These are phyloP conservation scores for Cepaea nemoralis DNA, from an alignment of 1,140 invertebrate genomes.

Conservation along the genomic window DNA sequence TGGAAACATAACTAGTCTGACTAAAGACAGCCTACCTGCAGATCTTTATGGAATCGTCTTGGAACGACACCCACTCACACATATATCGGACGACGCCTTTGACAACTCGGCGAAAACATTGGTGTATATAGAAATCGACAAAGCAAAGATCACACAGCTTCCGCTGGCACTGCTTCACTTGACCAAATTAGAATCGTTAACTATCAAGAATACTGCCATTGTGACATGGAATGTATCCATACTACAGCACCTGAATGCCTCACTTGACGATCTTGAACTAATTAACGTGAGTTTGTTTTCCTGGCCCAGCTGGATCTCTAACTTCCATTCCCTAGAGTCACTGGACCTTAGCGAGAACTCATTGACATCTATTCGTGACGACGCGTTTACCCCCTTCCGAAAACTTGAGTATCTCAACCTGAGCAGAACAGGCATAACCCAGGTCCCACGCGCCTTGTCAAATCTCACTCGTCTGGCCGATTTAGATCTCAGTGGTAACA, in stretches of 20 bases:
- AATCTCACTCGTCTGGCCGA: neutral
- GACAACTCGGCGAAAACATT: neutral
- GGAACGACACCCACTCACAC: neutral
- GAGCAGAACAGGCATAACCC: neutral
- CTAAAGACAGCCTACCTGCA: neutral
- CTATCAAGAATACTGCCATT: neutral
- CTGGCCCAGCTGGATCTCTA: neutral
- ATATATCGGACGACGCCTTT: neutral
- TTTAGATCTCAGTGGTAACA: neutral
- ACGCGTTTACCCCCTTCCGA: neutral
- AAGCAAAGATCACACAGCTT: neutral
- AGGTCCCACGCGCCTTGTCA: neutral
- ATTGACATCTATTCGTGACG: neutral
- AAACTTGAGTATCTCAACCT: neutral
- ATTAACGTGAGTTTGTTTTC: neutral
- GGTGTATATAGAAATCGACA: neutral
- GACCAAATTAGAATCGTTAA: neutral
- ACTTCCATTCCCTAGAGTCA: neutral
- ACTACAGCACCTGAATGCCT: neutral
- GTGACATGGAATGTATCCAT: neutral
- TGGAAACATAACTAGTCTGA: neutral
- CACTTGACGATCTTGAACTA: neutral
- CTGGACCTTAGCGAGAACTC: too few relatives aligned
- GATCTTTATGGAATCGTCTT: neutral
- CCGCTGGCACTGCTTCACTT: neutral